Evolutionary conservation across 2,113 vertebrate species (phyloP), one percentile per base, ranked within the genome.

Genomic region (Collichthys lucidus): DNA sequence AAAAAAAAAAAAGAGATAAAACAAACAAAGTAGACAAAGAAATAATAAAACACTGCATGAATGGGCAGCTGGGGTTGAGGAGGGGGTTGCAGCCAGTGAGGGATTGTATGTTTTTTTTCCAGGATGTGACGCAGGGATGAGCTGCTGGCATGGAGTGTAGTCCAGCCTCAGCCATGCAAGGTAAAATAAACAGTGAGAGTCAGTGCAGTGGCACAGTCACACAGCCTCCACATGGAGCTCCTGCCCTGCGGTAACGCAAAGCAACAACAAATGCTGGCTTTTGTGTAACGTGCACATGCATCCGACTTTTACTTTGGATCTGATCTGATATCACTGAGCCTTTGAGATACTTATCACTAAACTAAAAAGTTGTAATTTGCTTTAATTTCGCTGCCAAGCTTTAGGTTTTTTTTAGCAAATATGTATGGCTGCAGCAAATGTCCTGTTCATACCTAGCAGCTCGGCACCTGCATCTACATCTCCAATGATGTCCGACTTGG

Each of bases 381-480:
- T 14, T 50, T 20, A 1, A 53, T 19, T 47, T 26, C 57, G 5
- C 53, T 42, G 52, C 42, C 17, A 44, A 52, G 10, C 42, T 70
- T 79, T 10, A 20, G 16, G 59, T 7, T 19, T n/a, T 19, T n/a
- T 22, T 52, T 20, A 26, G n/a, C 20, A 8, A n/a, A n/a, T 65
- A 35, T 7, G 9, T 20, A 42, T 2, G 8, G 17, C 47, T 63
- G 56, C n/a, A 17, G 60, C 47, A 42, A 29, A 40, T 40, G 35
- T 69, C 12, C 17, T 16, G 46, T 19, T 74, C 74, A 2, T 92
- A 99, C 98, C 98, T 85, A 99, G 95, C 24, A 99, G 95, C 92
- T 99, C 98, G 0, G 98, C 98, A 59, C 98, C 98, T 77, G 98
- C 98, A 3, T 99, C 98, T 63, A 99, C 98, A 55, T 99, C 98